Conservation (phyloP, 2,113 vertebrate species). For the Cervus canadensis region DNA sequence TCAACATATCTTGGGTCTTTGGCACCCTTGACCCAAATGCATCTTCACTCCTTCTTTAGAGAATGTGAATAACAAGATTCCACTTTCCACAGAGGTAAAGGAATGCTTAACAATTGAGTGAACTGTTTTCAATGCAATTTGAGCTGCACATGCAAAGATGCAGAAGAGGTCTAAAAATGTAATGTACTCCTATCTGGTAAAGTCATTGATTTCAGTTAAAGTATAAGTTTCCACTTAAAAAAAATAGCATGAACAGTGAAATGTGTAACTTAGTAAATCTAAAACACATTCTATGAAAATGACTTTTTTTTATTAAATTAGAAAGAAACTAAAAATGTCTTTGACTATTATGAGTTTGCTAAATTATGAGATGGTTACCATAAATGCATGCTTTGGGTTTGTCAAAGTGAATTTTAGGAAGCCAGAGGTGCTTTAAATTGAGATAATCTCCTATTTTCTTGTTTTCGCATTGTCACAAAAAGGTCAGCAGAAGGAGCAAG, state of each 20-base stretch:
- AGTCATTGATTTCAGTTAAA: constrained; percentile 32
- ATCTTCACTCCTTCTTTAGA: neutral
- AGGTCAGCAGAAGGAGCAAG: constrained; percentile 11
- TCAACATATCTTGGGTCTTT: neutral
- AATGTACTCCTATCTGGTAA: neutral
- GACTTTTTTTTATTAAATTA: constrained; percentile 47
- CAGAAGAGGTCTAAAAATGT: neutral
- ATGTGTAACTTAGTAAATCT: constrained; percentile 22
- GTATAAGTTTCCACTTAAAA: neutral
- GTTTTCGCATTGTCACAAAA: constrained; percentile 30
- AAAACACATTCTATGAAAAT: neutral
- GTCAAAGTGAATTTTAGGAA: constrained; percentile 39
- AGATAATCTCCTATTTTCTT: constrained; percentile 42
- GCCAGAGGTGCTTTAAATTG: constrained; percentile 40
- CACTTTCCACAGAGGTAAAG: neutral
- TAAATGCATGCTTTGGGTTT: constrained; percentile 48
- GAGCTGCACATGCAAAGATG: neutral
- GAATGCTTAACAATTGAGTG: neutral
- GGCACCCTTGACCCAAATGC: neutral
- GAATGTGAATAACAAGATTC: neutral
- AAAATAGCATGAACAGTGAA: constrained; percentile 45
- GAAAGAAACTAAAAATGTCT: constrained; percentile 31
- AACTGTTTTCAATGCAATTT: neutral
- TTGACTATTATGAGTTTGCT: neutral
- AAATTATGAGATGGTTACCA: constrained; percentile 47